Evolutionary conservation across 2,797 vertebrate species (phyloP).

Genomic region (Falco naumanni): DNA sequence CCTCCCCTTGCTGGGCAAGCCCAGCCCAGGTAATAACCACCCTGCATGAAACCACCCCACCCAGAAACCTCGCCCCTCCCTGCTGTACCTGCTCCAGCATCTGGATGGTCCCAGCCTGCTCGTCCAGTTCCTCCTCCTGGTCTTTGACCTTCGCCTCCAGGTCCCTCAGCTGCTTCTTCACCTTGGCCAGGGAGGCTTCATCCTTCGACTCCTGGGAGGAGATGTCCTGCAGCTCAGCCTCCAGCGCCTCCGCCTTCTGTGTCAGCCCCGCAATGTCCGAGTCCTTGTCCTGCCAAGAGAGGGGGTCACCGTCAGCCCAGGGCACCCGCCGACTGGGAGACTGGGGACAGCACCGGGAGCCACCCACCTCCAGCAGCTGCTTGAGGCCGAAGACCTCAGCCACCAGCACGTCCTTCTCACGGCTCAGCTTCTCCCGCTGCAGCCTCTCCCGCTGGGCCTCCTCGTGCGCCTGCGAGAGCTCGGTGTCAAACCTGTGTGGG

Average conservation of each 20-base stretch:
- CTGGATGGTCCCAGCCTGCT: conserved; percentile 96
- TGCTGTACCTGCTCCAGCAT: conserved; percentile 93
- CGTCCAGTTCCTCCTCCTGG: conserved; percentile 97
- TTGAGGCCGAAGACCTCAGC: conserved; percentile 89
- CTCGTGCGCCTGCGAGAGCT: conserved; percentile 88
- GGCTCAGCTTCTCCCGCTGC: conserved; percentile 88
- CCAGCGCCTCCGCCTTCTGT: conserved; percentile 89
- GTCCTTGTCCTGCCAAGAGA: conserved; percentile 88
- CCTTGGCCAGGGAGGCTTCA: conserved; percentile 92
- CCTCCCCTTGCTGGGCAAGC: conserved; percentile 22
- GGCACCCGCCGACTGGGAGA: accelerated
- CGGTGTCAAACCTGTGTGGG: conserved; percentile 86
- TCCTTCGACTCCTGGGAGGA: conserved; percentile 97
- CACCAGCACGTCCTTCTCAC: conserved; percentile 91
- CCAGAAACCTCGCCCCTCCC: conserved; percentile 63
- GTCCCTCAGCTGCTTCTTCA: conserved; percentile 94
- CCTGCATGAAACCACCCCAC: conserved; percentile 61
- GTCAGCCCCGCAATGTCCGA: conserved; percentile 86
- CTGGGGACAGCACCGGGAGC: accelerated
- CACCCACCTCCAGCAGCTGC: conserved; percentile 91
- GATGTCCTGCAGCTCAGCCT: conserved; percentile 93
- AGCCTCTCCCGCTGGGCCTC: conserved; percentile 90
- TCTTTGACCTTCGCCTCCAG: conserved; percentile 95
- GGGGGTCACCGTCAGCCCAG: accelerated
- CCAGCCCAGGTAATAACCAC: conserved; percentile 61